These are phyloP conservation scores for cattle (Bos taurus) DNA, from an alignment of 2,113 vertebrate species.

Conservation along the genomic window ARS-UCD2.0 NC_037335.1:20284501-20285000, in stretches of 20 bases:
- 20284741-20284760: conserved; percentile 67
- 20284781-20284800: conserved; percentile 52
- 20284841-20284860: conserved; percentile 28
- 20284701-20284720: conserved; percentile 62
- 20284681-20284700: conserved; percentile 61
- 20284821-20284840: neutral
- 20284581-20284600: neutral
- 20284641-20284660: conserved; percentile 26
- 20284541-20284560: neutral
- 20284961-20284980: conserved; percentile 40
- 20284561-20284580: conserved; percentile 26
- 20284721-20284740: conserved; percentile 52
- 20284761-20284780: conserved; percentile 61
- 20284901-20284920: neutral
- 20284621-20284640: neutral
- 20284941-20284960: neutral
- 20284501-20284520: neutral
- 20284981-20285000: neutral
- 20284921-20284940: neutral
- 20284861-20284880: conserved; percentile 58
- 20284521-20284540: neutral
- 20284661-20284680: conserved; percentile 52
- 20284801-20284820: conserved; percentile 49
- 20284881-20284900: conserved; percentile 36
- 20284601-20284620: neutral